Evolutionary conservation across 1,140 invertebrate genomes (phyloP), one percentile per base, ranked within the genome.

Genomic region (Eumaeus atala): DNA sequence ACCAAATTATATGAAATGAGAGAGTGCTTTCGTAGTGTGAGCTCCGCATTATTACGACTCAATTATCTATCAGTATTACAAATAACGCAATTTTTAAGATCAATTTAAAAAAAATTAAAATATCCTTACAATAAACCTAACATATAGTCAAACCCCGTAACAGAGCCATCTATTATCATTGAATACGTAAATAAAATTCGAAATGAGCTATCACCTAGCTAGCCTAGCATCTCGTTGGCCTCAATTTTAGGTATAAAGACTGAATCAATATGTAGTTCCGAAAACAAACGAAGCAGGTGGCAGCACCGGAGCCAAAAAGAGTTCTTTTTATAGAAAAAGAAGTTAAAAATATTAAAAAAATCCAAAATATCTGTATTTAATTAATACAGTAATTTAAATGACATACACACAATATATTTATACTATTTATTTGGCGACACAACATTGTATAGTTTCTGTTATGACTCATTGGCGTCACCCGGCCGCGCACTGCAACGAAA

Each of bases 101-200:
- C 6, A 6, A 6, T 28, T 28, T 28, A 3, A 28, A 3, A 28
- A 28, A 28, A 28, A 28, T 28, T 28, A 70, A 64, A 58, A n/a
- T n/a, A n/a, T n/a, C n/a, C 21, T 2, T 28, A 28, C 21, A 28
- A 28, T 28, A 28, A 3, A 6, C n/a, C 21, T 28, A 28, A 28
- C 2, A 6, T 2, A 28, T 6, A 28, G 2, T 3, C 6, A 28
- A 28, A 28, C 2, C 6, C 40, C 11, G 12, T 14, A 54, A 51
- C 61, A 75, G 72, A 61, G 72, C 69, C 72, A 70, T 72, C 70
- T 72, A 62, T 70, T 64, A 59, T 42, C 44, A 35, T 16, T n/a
- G 33, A 34, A 16, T 9, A 17, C 14, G 28, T 35, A 36, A 50
- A 50, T 50, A 50, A 35, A 44, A 44, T 44, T 16, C 14, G 14